Percentiles rank a stretch among this genome's conserved stretches.
These are phyloP conservation scores for Tethea ocularis DNA, from an alignment of 2,888 invertebrate species.

Conservation along the genomic window DNA sequence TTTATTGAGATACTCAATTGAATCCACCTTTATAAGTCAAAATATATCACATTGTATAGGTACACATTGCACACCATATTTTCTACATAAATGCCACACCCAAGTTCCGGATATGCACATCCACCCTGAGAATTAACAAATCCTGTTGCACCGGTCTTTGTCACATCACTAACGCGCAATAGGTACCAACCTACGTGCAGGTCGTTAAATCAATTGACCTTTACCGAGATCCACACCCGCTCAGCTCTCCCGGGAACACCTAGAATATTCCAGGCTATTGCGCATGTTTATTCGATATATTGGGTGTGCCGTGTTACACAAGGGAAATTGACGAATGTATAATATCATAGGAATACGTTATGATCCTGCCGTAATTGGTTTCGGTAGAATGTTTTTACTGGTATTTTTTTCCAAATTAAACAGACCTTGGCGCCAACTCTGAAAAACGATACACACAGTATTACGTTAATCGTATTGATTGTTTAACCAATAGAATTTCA, in stretches of 20 bases:
- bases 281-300: not conserved
- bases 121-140: not conserved
- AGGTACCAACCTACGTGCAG: too few relatives aligned
- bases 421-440: too few relatives aligned
- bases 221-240: not conserved
- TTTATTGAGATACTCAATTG: too few relatives aligned
- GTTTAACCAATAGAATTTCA: too few relatives aligned
- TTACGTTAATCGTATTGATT: too few relatives aligned
- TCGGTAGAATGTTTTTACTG: too few relatives aligned
- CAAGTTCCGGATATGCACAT: not conserved
- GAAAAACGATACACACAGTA: too few relatives aligned
- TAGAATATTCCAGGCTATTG: conserved; percentile 2
- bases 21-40: not conserved
- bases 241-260: conserved; percentile 2
- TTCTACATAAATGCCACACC: not conserved
- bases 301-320: not conserved
- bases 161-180: not conserved
- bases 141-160: not conserved
- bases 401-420: too few relatives aligned
- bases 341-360: not conserved
- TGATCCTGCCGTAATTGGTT: too few relatives aligned
- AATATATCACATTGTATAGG: not conserved
- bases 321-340: not conserved
- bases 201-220: conserved; percentile 4
- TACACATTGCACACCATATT: too few relatives aligned